These are phyloP conservation scores for Chlorodrepanis virens DNA, from an alignment of 2,113 vertebrate species.

Conservation along the genomic window DNA sequence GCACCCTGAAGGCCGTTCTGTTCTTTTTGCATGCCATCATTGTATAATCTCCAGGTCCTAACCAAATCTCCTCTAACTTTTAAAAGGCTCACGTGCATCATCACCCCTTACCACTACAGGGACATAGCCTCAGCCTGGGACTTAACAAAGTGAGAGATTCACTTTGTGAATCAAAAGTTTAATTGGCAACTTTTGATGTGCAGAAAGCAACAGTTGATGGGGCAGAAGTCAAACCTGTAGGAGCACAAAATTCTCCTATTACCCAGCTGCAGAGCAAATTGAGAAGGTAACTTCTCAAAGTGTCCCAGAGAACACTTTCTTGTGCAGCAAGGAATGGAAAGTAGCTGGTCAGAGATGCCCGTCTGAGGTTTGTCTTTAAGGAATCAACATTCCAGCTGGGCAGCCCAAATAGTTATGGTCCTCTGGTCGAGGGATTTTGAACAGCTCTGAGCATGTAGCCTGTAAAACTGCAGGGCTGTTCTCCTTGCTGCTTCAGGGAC, in stretches of 20 bases:
- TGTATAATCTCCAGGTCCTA: neutral
- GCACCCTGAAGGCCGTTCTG: neutral
- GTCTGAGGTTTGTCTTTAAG: neutral
- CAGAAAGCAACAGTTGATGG: neutral
- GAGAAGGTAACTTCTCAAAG: neutral
- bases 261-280: neutral
- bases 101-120: neutral
- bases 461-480: neutral
- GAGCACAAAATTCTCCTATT: neutral
- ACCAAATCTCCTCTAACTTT: neutral
- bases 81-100: neutral
- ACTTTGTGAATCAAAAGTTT: neutral
- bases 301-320: fast-evolving
- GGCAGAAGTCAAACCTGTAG: neutral
- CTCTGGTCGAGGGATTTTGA: neutral
- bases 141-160: neutral
- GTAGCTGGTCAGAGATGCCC: neutral
- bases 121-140: neutral
- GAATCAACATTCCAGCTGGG: neutral
- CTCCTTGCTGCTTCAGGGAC: neutral
- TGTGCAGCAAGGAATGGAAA: neutral
- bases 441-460: neutral
- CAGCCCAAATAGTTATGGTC: neutral
- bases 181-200: neutral
- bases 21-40: neutral